A percentile compares a stretch with the other conserved stretches of the same genome.
These are phyloP conservation scores for Dioctria rufipes DNA, from an alignment of 2,888 invertebrate species.

Conservation along the genomic window DNA sequence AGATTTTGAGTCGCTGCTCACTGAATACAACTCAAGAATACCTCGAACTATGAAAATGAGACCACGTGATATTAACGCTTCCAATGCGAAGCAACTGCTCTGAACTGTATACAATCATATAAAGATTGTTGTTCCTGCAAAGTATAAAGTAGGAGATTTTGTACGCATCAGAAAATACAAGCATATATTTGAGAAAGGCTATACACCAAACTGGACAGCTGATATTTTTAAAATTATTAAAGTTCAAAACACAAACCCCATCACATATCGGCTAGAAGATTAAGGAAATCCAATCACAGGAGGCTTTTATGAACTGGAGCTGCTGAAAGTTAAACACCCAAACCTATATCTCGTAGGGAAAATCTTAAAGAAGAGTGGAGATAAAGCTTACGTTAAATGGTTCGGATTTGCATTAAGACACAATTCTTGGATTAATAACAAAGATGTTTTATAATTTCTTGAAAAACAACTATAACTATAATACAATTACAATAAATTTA, in stretches of 20 bases:
- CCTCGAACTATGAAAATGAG: too few species aligned
- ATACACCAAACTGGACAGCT: conserved; percentile 25
- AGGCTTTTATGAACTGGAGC: not conserved
- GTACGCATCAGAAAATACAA: too few species aligned
- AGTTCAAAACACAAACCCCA: not conserved
- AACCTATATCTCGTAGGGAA: not conserved
- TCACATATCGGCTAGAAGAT: not conserved
- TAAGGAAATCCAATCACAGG: not conserved
- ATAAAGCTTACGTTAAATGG: conserved; percentile 7
- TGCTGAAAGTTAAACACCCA: not conserved
- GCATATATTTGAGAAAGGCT: too few species aligned
- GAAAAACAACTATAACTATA: too few species aligned
- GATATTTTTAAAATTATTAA: conserved; percentile 17
- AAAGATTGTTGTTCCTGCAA: too few species aligned
- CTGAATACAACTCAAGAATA: too few species aligned
- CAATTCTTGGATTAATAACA: not conserved
- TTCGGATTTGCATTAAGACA: not conserved
- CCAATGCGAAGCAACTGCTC: too few species aligned
- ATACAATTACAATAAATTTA: too few species aligned
- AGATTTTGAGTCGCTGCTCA: too few species aligned
- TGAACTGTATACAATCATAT: too few species aligned
- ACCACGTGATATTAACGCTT: too few species aligned
- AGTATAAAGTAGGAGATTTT: too few species aligned
- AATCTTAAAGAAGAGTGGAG: not conserved
- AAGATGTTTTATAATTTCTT: conserved; percentile 8